These are phyloP conservation scores for Chrysochloris asiatica DNA, from an alignment of 2,113 vertebrate species.

Conservation along the genomic window DNA sequence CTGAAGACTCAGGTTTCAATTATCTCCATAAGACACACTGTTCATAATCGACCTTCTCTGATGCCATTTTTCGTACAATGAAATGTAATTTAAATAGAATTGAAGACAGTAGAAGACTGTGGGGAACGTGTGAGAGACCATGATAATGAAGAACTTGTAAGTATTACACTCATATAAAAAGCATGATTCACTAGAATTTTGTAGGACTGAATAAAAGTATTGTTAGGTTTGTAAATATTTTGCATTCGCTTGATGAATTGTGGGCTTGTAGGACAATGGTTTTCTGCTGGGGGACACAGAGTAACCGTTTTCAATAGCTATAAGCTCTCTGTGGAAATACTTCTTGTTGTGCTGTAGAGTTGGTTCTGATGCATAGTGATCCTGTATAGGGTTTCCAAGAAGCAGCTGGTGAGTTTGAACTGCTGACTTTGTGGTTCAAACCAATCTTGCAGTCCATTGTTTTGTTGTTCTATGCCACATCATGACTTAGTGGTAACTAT, in stretches of 20 bases:
- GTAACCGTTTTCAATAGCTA: neutral
- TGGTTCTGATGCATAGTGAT: too few species aligned
- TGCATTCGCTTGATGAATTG: neutral
- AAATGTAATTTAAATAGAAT: neutral
- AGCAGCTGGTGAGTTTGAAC: too few species aligned
- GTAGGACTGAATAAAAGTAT: neutral
- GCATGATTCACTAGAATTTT: neutral
- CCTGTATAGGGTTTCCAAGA: too few species aligned
- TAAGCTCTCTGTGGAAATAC: neutral
- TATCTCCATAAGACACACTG: neutral
- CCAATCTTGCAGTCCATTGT: too few species aligned
- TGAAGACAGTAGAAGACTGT: neutral
- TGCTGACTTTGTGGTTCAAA: too few species aligned
- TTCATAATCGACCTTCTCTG: neutral
- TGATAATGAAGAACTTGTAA: neutral
- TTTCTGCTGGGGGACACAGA: neutral
- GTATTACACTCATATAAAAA: neutral
- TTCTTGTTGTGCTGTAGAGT: too few species aligned
- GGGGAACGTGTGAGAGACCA: neutral
- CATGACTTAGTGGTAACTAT: too few species aligned
- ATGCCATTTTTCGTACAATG: neutral
- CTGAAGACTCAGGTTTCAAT: rapidly evolving
- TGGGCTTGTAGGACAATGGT: neutral
- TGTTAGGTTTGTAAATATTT: neutral
- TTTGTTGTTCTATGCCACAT: too few species aligned